phyloP scores from a whole-genome alignment of 1,140 invertebrate species.

The Diplogasteroides magnus region DNA sequence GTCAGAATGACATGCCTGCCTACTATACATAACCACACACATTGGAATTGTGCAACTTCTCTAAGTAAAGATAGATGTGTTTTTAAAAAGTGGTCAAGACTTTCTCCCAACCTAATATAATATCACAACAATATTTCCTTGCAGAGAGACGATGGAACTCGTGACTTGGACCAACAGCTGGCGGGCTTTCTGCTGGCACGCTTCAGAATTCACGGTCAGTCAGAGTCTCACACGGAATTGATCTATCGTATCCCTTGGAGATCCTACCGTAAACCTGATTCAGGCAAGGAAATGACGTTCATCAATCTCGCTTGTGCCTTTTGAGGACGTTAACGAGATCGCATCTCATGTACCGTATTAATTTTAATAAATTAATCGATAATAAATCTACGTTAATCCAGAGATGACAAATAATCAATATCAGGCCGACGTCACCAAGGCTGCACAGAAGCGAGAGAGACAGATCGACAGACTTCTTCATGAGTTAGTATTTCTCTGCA shows the following conservation, averaged over 20 bases:
- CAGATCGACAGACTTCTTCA: conserved; percentile 22
- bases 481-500: no score
- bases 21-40: no score
- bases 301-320: conserved; percentile 26
- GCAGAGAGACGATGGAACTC: conserved; percentile 24
- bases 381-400: background rate
- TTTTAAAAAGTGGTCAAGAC: no score
- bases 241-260: background rate
- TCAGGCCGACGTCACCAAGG: conserved; percentile 21
- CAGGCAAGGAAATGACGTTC: conserved; percentile 24
- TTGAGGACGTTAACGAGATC: conserved; percentile 31
- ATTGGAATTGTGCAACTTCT: no score
- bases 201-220: conserved; percentile 18
- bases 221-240: background rate
- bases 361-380: background rate
- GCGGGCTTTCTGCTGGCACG: conserved; percentile 24
- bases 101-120: no score
- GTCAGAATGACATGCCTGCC: no score
- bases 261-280: background rate
- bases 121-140: no score
- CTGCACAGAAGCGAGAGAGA: conserved; percentile 17
- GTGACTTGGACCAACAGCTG: conserved; percentile 20
- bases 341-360: background rate
- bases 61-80: no score
- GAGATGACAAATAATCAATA: background rate